phyloP scores from a whole-genome alignment of 2,888 invertebrate genomes.

The Bugulina stolonifera region DNA sequence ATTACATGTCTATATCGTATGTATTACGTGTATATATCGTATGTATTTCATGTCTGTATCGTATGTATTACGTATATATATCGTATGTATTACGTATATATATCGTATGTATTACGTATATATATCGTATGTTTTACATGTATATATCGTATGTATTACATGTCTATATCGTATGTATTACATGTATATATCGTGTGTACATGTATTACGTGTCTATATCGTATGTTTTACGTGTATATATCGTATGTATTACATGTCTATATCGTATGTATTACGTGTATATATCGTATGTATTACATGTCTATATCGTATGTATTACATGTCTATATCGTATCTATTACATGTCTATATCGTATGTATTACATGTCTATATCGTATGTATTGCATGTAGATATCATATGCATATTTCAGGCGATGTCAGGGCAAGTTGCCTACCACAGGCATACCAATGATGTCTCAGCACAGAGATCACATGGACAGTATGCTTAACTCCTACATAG shows the following conservation, averaged over 20 bases:
- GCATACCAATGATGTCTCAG: slow-evolving; percentile 4
- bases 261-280: too few species aligned
- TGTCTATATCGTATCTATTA: slow-evolving; percentile 71
- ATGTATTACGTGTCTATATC: too few species aligned
- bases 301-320: too few species aligned
- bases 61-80: slow-evolving; percentile 55
- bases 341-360: background rate
- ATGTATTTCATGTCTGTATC: slow-evolving; percentile 80
- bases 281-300: slow-evolving; percentile 64
- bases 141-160: slow-evolving; percentile 69
- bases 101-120: slow-evolving; percentile 62
- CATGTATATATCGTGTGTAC: too few species aligned
- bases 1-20: slow-evolving; percentile 76
- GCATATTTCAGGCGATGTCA: slow-evolving; percentile 21
- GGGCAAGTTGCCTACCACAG: slow-evolving; percentile 5
- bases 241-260: slow-evolving; percentile 59
- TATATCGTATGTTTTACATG: slow-evolving; percentile 69
- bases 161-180: too few species aligned
- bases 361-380: slow-evolving; percentile 78
- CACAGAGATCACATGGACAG: slow-evolving; percentile 21
- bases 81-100: too few species aligned
- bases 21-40: slow-evolving; percentile 23
- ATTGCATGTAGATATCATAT: background rate
- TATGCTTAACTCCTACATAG: slow-evolving; percentile 80
- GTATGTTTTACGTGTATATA: slow-evolving; percentile 83